Evolutionary conservation across 2,797 vertebrate species (phyloP), one percentile per base, ranked within the genome.

Genomic region (Falco concolor): DNA sequence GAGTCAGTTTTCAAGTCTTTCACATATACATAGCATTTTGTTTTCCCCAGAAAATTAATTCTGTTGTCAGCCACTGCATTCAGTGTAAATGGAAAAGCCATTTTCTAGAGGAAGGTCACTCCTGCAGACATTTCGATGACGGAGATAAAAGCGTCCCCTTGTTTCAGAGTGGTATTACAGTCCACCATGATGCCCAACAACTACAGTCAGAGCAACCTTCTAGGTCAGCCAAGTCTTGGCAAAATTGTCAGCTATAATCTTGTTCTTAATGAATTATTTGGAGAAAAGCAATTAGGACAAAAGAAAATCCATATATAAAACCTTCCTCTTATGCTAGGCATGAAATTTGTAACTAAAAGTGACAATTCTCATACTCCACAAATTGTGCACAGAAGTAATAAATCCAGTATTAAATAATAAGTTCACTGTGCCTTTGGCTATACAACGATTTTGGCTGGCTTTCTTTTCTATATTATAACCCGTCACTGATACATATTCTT

Each of bases 391-490:
- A 65, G 53, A 94, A 89, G 72, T 85, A 96, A 96, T 95, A 95
- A 90, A 94, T 78, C 72, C 81, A 89, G 78, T 60, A 94, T 89
- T 94, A 94, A 95, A 90, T 90, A 93, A 87, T 87, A 90, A 84
- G 68, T 75, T 94, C 86, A 28, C 13, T 82, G 1, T 61, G 86
- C 81, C 75, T 85, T 93, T 73, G 78, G 92, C 92, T 90, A 81
- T 84, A 59, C 42, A 67, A 27, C 4, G 2, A 24, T 69, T 94
- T 87, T 60, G 63, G 59, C 38, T 59, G 78, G 42, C 30, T 89
- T 91, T 75, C 67, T 73, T 90, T 94, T 68, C 49, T 50, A 19
- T 32, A 38, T 65, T 90, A 59, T 68, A 87, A 75, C 32, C 30
- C 87, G n/a, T 34, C 74, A 74, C 65, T 72, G 47, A 28, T 74